A percentile compares a stretch with the other conserved stretches of the same genome.
These are phyloP conservation scores for Scytalopus superciliaris DNA, from an alignment of 2,113 vertebrate species.

Conservation along the genomic window DNA sequence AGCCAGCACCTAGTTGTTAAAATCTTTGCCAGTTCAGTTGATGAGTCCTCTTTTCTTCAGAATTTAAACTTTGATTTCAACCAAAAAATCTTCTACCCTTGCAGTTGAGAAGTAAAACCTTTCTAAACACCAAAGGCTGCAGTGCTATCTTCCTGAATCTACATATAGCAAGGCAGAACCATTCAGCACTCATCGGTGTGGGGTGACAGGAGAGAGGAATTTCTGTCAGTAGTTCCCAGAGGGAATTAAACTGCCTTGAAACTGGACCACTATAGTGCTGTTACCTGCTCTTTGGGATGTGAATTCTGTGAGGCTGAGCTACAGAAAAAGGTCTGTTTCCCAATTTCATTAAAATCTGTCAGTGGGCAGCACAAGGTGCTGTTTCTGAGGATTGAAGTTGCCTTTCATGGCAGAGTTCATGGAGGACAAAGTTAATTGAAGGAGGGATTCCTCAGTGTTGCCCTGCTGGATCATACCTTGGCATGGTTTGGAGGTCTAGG, in stretches of 20 bases:
- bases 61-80: conserved; percentile 46
- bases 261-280: background rate
- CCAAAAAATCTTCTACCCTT: conserved; percentile 5
- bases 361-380: background rate
- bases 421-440: background rate
- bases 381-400: background rate
- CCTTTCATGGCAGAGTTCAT: background rate
- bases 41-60: conserved; percentile 7
- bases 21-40: conserved; percentile 47
- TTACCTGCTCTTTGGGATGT: background rate
- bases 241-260: background rate
- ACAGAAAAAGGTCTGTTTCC: background rate
- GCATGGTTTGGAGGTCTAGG: background rate
- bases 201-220: background rate
- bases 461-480: too few species aligned
- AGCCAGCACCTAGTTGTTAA: conserved; percentile 23
- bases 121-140: background rate
- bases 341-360: background rate
- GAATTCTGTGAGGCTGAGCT: background rate
- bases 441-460: background rate
- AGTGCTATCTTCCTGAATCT: background rate
- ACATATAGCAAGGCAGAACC: background rate
- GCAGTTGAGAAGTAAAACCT: background rate
- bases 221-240: background rate
- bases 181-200: conserved; percentile 2